phyloP scores from a whole-genome alignment of 2,113 vertebrate genomes.

The Acrocephalus arundinaceus region DNA sequence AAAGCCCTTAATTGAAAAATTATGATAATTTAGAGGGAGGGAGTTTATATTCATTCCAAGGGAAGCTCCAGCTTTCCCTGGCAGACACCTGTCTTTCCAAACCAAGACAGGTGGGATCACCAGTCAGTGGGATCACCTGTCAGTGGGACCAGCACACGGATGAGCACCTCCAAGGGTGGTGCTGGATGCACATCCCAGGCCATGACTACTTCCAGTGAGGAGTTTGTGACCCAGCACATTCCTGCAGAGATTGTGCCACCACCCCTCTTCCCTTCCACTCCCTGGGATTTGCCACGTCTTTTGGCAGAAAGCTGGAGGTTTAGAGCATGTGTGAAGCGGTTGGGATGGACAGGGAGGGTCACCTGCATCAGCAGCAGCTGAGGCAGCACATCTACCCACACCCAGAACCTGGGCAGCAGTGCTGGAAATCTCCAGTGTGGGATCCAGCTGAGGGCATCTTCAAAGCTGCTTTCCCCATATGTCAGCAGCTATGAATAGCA shows the following conservation, averaged over 20 bases:
- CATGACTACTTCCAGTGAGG: background rate
- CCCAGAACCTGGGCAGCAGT: background rate
- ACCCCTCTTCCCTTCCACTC: background rate
- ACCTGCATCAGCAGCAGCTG: background rate
- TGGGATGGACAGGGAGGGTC: background rate
- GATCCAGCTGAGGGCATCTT: background rate
- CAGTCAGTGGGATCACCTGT: background rate
- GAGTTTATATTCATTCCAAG: too few relatives aligned
- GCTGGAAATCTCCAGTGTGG: background rate
- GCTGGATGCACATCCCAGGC: background rate
- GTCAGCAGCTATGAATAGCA: background rate
- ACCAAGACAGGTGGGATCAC: background rate
- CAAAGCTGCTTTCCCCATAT: background rate
- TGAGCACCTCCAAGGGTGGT: background rate
- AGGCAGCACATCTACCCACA: background rate
- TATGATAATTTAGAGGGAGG: too few relatives aligned
- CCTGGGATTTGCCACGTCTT: background rate
- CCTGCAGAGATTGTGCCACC: background rate
- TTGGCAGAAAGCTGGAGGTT: background rate
- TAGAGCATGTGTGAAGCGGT: background rate
- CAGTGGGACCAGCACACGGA: background rate
- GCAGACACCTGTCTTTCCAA: too few relatives aligned
- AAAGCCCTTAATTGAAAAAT: too few relatives aligned
- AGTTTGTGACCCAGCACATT: background rate
- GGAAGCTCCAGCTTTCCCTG: too few relatives aligned